Percentiles rank a stretch among this genome's conserved stretches.
These are phyloP conservation scores for Balaeniceps rex DNA, from an alignment of 2,113 vertebrate species.

Conservation along the genomic window DNA sequence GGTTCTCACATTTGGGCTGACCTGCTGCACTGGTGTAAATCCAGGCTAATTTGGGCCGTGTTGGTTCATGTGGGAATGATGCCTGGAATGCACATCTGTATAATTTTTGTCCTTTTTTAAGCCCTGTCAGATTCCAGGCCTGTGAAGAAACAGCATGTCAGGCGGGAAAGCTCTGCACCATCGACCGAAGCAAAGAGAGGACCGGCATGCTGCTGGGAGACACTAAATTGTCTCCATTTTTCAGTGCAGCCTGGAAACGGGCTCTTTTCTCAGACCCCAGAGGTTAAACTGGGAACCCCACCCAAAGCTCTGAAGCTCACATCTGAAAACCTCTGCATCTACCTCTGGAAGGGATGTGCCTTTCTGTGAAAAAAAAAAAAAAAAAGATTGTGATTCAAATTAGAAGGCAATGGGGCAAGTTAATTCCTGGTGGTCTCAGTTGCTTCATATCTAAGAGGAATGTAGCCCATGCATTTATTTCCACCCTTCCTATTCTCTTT, in stretches of 20 bases:
- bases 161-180: background rate
- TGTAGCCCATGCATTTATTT: background rate
- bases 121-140: background rate
- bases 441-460: background rate
- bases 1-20: background rate
- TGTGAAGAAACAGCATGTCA: background rate
- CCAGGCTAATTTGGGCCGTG: background rate
- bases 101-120: background rate
- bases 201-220: background rate
- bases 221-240: background rate
- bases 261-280: background rate
- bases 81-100: slow-evolving; percentile 33
- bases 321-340: background rate
- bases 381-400: background rate
- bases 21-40: background rate
- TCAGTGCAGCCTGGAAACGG: background rate
- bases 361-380: background rate
- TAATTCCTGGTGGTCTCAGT: background rate
- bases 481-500: background rate
- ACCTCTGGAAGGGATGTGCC: background rate
- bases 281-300: background rate
- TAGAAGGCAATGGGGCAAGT: background rate
- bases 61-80: background rate
- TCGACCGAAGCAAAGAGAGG: background rate
- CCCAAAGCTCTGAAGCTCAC: background rate